These are phyloP conservation scores for Babyrousa celebensis DNA, from an alignment of 2,797 vertebrate genomes.

Conservation along the genomic window DNA sequence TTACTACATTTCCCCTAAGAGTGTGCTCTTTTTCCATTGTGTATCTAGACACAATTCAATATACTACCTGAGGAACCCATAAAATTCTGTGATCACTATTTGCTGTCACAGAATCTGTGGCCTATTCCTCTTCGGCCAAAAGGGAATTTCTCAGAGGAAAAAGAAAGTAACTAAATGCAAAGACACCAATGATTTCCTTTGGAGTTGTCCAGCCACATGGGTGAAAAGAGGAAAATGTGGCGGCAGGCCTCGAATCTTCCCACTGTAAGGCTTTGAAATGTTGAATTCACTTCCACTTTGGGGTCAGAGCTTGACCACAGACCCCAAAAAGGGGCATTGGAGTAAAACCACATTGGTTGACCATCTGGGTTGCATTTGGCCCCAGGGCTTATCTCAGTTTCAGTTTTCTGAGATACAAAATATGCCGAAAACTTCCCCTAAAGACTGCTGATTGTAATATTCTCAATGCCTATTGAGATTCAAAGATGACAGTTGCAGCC, in stretches of 20 bases:
- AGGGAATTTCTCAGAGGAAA: neutral
- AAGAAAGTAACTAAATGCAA: neutral
- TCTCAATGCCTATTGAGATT: neutral
- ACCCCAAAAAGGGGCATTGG: neutral
- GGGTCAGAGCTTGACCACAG: conserved; percentile 31
- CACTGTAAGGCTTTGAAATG: neutral
- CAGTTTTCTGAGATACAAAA: conserved; percentile 46
- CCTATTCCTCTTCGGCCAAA: neutral
- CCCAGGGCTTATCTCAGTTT: neutral
- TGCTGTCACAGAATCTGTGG: neutral
- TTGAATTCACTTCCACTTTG: neutral
- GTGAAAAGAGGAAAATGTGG: neutral
- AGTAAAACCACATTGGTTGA: conserved; percentile 17
- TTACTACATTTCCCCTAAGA: neutral
- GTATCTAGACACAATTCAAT: neutral
- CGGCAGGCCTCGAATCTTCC: neutral
- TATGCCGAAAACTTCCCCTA: neutral
- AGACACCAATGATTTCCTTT: neutral
- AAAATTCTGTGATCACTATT: neutral
- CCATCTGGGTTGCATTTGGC: neutral
- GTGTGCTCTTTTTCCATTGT: neutral
- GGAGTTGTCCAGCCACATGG: neutral
- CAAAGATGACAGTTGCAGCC: neutral
- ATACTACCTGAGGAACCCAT: neutral
- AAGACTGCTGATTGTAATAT: neutral